Percentiles rank a stretch among this genome's conserved stretches.
These are phyloP conservation scores for Bungarus multicinctus DNA, from an alignment of 2,113 vertebrate genomes.

Conservation along the genomic window DNA sequence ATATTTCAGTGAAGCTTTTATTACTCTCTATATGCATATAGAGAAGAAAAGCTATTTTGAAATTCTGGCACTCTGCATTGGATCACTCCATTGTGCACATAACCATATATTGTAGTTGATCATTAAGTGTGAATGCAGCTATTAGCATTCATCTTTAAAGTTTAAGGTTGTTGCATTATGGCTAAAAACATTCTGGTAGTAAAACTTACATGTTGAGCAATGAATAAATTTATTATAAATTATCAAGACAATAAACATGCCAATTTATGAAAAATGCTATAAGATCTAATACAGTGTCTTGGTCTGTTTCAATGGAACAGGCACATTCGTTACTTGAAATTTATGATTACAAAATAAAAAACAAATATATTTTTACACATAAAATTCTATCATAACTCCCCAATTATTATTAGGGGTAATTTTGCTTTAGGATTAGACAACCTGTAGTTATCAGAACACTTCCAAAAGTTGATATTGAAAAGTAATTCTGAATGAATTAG, in stretches of 20 bases:
- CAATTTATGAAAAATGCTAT: neutral
- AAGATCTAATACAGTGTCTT: neutral
- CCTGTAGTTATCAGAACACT: neutral
- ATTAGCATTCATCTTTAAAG: neutral
- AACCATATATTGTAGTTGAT: neutral
- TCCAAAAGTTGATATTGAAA: neutral
- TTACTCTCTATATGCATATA: neutral
- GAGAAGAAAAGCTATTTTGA: neutral
- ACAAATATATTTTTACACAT: neutral
- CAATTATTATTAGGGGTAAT: neutral
- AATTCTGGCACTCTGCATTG: neutral
- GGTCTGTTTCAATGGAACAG: neutral
- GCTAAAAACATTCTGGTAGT: neutral
- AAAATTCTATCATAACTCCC: neutral
- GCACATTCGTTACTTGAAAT: neutral
- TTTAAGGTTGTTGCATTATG: neutral
- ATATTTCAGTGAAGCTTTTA: neutral
- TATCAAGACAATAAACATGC: neutral
- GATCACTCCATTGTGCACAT: neutral
- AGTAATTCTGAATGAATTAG: neutral
- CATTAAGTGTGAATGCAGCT: neutral
- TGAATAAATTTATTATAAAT: neutral
- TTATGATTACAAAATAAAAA: neutral
- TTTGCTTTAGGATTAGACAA: neutral
- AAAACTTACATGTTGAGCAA: neutral